Conservation (phyloP, 64 coral and sea anemone species). For the Pocillopora verrucosa region DNA sequence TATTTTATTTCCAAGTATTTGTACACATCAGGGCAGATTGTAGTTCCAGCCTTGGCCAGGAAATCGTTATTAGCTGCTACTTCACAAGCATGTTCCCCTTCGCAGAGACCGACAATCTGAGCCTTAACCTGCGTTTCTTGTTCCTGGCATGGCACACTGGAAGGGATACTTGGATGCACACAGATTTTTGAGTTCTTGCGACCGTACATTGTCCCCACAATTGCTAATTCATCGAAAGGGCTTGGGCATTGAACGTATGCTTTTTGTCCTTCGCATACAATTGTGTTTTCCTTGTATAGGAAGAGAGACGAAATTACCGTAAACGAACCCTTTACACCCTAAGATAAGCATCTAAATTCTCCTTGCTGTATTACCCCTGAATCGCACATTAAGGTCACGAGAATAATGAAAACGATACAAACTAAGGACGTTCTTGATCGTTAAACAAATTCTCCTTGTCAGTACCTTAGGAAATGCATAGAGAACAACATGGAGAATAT, state of each 20-base stretch:
- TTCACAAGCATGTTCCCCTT: slow-evolving; percentile 46
- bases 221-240: slow-evolving; percentile 44
- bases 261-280: slow-evolving; percentile 66
- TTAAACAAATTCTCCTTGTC: too few relatives aligned
- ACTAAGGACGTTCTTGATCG: too few relatives aligned
- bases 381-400: too few relatives aligned
- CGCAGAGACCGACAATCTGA: slow-evolving; percentile 42
- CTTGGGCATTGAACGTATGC: slow-evolving; percentile 29
- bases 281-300: neutral
- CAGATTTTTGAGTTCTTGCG: slow-evolving; percentile 28
- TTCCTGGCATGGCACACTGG: slow-evolving; percentile 17
- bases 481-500: too few relatives aligned
- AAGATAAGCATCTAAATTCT: too few relatives aligned
- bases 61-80: slow-evolving; percentile 53
- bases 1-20: slow-evolving; percentile 62
- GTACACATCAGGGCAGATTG: slow-evolving; percentile 40
- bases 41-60: slow-evolving; percentile 55
- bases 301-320: neutral
- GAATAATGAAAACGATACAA: too few relatives aligned
- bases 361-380: too few relatives aligned
- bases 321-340: neutral
- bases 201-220: slow-evolving; percentile 52
- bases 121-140: slow-evolving; percentile 48
- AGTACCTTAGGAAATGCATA: too few relatives aligned
- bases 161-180: slow-evolving; percentile 27